Evolutionary conservation across 2,113 vertebrate genomes (phyloP).

Genomic region (Perccottus glenii): DNA sequence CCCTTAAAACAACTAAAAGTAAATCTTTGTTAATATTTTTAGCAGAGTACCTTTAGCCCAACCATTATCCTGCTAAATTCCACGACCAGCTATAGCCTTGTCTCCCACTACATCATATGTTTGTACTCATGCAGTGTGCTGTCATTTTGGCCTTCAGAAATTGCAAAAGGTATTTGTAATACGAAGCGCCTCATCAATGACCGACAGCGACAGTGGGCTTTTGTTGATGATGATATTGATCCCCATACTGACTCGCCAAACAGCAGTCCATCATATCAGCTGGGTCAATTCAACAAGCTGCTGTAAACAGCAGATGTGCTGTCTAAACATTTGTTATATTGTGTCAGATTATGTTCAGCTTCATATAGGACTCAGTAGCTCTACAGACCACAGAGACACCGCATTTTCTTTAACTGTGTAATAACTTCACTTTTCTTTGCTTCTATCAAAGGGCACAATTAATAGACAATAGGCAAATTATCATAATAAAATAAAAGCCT

Average conservation of each 20-base stretch:
- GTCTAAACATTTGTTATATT: conserved; percentile 6
- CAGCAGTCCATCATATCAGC: conserved; percentile 35
- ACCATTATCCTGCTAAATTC: conserved; percentile 46
- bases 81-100: conserved; percentile 31
- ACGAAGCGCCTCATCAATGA: conserved; percentile 47
- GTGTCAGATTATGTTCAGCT: conserved; percentile 4
- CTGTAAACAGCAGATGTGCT: conserved; percentile 23
- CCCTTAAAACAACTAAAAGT: conserved; percentile 14
- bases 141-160: conserved; percentile 33
- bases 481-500: no score
- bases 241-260: conserved; percentile 31
- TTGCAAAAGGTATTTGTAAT: conserved; percentile 35
- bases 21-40: conserved; percentile 28
- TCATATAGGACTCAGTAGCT: not conserved
- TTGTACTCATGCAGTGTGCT: conserved; percentile 1
- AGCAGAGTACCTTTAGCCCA: conserved; percentile 26
- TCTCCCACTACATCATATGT: conserved; percentile 16
- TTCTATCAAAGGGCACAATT: not conserved
- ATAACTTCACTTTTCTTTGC: not conserved
- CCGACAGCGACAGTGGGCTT: conserved; percentile 32
- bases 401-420: not conserved
- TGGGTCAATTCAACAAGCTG: conserved; percentile 30
- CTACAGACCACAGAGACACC: not conserved
- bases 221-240: conserved; percentile 59
- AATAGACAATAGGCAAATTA: no score